Evolutionary conservation across 2,797 vertebrate genomes (phyloP).

Genomic region (Chelmon rostratus): DNA sequence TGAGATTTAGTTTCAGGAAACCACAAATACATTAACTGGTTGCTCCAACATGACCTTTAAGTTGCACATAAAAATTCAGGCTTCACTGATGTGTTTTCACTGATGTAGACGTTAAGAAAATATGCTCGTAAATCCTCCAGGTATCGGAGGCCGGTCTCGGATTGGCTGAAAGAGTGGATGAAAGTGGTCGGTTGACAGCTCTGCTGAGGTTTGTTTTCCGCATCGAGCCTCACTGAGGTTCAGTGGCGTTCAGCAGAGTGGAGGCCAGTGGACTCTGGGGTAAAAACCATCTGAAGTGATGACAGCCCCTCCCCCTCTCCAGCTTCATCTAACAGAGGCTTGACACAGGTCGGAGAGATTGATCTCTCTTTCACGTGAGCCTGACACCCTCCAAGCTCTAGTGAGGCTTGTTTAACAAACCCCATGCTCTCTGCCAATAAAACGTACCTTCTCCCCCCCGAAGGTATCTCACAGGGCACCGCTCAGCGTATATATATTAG

Average conservation of each 20-base stretch:
- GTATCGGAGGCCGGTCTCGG: background rate
- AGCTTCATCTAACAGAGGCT: constrained; percentile 68
- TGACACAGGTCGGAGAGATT: constrained; percentile 74
- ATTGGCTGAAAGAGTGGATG: constrained; percentile 22
- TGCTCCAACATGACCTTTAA: constrained; percentile 28
- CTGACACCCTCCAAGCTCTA: constrained; percentile 66
- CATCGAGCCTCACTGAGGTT: constrained; percentile 25
- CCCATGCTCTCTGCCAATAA: constrained; percentile 79
- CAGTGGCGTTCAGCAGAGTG: constrained; percentile 13
- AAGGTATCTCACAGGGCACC: constrained; percentile 59
- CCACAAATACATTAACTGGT: background rate
- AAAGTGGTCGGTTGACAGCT: constrained; percentile 31
- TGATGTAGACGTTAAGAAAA: constrained; percentile 19
- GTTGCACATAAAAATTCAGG: constrained; percentile 1
- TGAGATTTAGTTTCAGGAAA: constrained; percentile 21
- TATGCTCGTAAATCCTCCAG: constrained; percentile 3
- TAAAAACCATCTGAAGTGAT: constrained; percentile 60
- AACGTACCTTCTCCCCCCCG: constrained; percentile 55
- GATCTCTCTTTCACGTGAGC: constrained; percentile 74
- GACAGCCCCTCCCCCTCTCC: constrained; percentile 56
- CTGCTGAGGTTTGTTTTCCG: constrained; percentile 33
- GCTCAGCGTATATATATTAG: constrained; percentile 72
- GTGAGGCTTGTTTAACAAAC: constrained; percentile 81
- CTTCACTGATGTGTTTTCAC: constrained; percentile 9
- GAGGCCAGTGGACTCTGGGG: constrained; percentile 39